A percentile compares a stretch with the other conserved stretches of the same genome.
Conservation (phyloP, 2,797 vertebrate genomes). For the Phoxinus dragarum region DNA sequence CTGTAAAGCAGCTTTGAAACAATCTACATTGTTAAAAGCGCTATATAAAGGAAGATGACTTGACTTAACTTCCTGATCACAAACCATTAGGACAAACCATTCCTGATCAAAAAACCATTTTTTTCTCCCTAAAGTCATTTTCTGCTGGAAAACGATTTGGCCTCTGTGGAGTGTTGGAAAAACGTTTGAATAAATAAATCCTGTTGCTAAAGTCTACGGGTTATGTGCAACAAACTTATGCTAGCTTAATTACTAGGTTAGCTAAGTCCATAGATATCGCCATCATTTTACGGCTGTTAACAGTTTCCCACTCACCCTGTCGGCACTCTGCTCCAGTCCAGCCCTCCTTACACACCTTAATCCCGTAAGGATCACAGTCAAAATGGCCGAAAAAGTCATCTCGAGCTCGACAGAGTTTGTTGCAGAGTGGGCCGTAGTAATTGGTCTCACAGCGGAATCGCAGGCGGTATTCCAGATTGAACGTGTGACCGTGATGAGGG, state of each 20-base stretch:
- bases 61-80: background rate
- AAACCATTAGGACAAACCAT: conserved; percentile 18
- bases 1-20: too few species aligned
- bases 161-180: conserved; percentile 1
- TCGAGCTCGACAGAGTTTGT: conserved; percentile 79
- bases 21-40: too few species aligned
- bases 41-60: too few species aligned
- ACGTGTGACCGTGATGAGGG: conserved; percentile 72
- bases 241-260: too few species aligned
- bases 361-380: conserved; percentile 75
- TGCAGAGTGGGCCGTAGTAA: conserved; percentile 82
- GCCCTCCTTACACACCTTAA: conserved; percentile 83
- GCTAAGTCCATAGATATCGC: background rate
- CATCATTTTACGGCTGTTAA: background rate
- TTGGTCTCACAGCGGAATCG: conserved; percentile 80
- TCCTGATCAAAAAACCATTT: too few species aligned
- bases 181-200: conserved; percentile 1
- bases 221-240: background rate
- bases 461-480: conserved; percentile 77
- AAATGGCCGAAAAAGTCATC: conserved; percentile 85
- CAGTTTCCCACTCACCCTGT: conserved; percentile 68
- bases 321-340: conserved; percentile 80
- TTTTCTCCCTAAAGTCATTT: background rate
- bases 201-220: background rate
- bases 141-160: background rate